Conservation (phyloP, 2,888 invertebrate genomes). For the Plemyria rubiginata region DNA sequence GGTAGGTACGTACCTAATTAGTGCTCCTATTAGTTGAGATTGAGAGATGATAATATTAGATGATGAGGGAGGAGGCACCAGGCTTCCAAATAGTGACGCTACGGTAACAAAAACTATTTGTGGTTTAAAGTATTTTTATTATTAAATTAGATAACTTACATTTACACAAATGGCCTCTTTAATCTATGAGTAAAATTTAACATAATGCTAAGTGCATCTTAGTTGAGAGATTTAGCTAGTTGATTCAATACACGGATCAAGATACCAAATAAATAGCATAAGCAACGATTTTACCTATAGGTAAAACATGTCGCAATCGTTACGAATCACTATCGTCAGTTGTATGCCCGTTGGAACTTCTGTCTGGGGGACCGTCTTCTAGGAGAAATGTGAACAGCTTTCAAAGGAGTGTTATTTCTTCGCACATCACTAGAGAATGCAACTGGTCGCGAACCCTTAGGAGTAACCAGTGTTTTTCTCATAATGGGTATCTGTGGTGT, state of each 20-base stretch:
- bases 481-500: conserved; percentile 82
- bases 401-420: conserved; percentile 85
- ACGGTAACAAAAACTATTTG: neutral
- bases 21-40: too few species aligned
- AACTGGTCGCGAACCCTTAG: conserved; percentile 82
- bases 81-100: too few species aligned
- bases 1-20: too few species aligned
- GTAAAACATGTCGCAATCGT: conserved; percentile 25
- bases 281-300: conserved; percentile 16
- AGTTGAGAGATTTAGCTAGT: conserved; percentile 40
- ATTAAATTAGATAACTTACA: conserved; percentile 46
- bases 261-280: neutral
- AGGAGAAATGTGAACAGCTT: conserved; percentile 75
- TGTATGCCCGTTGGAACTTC: conserved; percentile 54
- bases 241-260: conserved; percentile 19
- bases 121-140: conserved; percentile 22
- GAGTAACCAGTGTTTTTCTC: conserved; percentile 85
- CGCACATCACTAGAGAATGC: conserved; percentile 67
- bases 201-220: conserved; percentile 28
- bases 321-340: conserved; percentile 31
- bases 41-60: too few species aligned
- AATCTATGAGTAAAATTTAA: conserved; percentile 49
- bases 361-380: conserved; percentile 74
- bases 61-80: too few species aligned
- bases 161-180: conserved; percentile 71